Base-by-base conservation (phyloP, 2,888 invertebrate genomes). In the Cerastis rubricosa region DNA sequence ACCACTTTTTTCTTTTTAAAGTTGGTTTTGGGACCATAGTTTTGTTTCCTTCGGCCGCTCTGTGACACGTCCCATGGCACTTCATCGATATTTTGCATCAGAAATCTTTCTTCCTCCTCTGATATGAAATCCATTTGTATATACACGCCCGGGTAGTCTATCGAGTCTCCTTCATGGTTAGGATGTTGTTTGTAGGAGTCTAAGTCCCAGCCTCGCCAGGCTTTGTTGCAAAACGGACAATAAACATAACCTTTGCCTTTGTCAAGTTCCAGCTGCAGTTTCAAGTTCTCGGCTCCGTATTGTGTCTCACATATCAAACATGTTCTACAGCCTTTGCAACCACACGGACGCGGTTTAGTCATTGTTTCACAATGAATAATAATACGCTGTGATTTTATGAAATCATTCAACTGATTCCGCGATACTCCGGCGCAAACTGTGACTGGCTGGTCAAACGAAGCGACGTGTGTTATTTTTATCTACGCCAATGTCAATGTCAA, bases 1-100 rank as follows among this genome's bases (percentile, higher is more conserved):
- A 97, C 97, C 12, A 99, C 94, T 94, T 99, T 99, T 88, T 97
- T 98, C 94, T 99, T 99, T 92, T 99, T 99, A 93, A 99, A 99
- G 95, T 99, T 99, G 17, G 99, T 99, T 95, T 99, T 99, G 0
- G 99, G 99, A 0, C 99, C 99, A 94, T 98, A 99, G 94, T 99
- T 99, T 97, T 99, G 99, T 94, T 99, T 99, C 77, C 99, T 97
- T 72, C 99, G 97, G 0, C 99, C 99, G 93, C 99, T 99, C 94
- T 99, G 99, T 0, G 99, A 99, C 57, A 97, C 96, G 86, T 98
- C 98, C 99, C 99, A 99, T 0, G 98, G 98, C 83, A 98, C 96
- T 80, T 96, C 95, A 91, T 99, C 99, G 19, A 99, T 97, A 74
- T 97, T 97, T 71, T 96, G 92, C 80, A 98, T 97, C 19, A 99